Base-by-base conservation (phyloP, 2,113 vertebrate species). In the Seriola aureovittata region DNA sequence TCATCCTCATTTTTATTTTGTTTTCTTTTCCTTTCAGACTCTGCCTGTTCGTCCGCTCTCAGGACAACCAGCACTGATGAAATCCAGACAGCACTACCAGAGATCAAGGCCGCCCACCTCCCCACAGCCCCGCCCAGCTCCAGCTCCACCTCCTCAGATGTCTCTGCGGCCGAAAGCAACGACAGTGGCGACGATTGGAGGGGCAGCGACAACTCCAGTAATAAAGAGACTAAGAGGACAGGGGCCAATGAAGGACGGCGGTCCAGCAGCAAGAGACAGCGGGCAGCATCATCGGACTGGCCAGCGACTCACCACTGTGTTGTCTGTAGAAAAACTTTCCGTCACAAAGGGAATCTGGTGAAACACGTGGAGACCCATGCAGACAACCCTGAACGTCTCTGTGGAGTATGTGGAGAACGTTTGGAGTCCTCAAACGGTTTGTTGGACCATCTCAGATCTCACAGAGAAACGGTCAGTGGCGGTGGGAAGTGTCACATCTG, bases 381-480 rank as follows among this genome's bases (percentile, higher is more conserved):
- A 1, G 70, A 80, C 16, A 1, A 57, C 8, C 52, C 59, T 0
- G 32, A 72, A 10, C 4, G 16, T 42, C 64, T 78, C 54, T 87
- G 89, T 11, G 81, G 89, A 3, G 55, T 88, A 46, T 90, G 89
- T 3, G 82, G 82, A 4, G n/a, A 71, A 17, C 7, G 2, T 3
- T 13, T 52, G 0, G 6, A 78, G 69, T 67, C 71, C 36, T 76
- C 82, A 1, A 21, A 65, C 1, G 3, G n/a, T 59, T 71, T 87
- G 38, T 17, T 66, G 8, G 42, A 78, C 17, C 84, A 86, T 0
- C 82, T 91, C 8, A 58, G 42, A 1, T 72, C 82, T 14, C 86
- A 89, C 66, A 83, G 67, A 75, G 82, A 83, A 23, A 14, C 52
- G 1, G 5, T n/a, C 3, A 3, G 50, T 4, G 4, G 48, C 0